phyloP scores from a whole-genome alignment of 1,140 invertebrate species.

The Micrasema minimum region DNA sequence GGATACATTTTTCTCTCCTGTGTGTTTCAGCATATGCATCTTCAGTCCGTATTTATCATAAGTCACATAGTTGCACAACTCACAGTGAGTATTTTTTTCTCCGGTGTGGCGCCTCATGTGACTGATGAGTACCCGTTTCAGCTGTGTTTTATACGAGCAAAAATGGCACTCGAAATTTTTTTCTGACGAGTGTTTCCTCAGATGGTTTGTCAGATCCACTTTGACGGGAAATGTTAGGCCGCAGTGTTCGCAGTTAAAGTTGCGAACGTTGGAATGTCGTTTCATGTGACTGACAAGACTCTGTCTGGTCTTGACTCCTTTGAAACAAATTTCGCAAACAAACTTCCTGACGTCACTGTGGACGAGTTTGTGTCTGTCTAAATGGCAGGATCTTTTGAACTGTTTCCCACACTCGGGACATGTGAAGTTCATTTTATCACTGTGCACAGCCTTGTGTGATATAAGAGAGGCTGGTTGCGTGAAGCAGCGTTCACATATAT shows the following conservation, averaged over 20 bases:
- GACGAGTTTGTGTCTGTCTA: conserved; percentile 61
- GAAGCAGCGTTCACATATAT: conserved; percentile 69
- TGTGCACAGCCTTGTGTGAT: conserved; percentile 66
- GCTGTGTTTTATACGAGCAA: conserved; percentile 64
- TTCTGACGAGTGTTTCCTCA: conserved; percentile 56
- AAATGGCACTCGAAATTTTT: conserved; percentile 60
- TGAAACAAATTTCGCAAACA: conserved; percentile 59
- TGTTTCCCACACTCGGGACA: conserved; percentile 72
- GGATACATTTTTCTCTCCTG: conserved; percentile 67
- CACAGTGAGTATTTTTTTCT: conserved; percentile 61
- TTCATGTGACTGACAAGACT: conserved; percentile 60
- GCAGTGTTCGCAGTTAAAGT: conserved; percentile 65
- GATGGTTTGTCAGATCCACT: conserved; percentile 62
- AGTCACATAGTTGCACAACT: conserved; percentile 58
- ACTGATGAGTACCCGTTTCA: conserved; percentile 63
- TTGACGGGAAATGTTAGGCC: conserved; percentile 62
- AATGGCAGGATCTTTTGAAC: conserved; percentile 66
- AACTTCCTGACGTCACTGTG: conserved; percentile 58
- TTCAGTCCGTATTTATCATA: conserved; percentile 60
- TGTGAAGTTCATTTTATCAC: conserved; percentile 63
- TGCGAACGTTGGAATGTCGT: conserved; percentile 62
- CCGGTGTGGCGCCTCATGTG: conserved; percentile 65
- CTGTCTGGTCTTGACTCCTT: conserved; percentile 59
- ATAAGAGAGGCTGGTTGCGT: conserved; percentile 65
- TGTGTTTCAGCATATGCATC: conserved; percentile 65